Evolutionary conservation across 2,797 vertebrate species (phyloP).

Genomic region (Geotria australis): DNA sequence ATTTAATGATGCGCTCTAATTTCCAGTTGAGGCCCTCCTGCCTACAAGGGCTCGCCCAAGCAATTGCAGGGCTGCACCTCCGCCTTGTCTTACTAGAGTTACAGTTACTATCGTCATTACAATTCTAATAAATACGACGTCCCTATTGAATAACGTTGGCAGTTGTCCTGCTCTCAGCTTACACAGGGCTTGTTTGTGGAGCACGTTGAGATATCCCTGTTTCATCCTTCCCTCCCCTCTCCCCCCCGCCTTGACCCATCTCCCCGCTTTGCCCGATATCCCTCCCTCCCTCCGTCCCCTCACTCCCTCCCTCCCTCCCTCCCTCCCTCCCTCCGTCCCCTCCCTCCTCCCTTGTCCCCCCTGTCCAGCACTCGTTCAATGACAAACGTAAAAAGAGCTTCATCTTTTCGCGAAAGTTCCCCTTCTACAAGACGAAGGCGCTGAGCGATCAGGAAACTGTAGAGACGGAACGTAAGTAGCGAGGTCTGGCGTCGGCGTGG

Average conservation of each 20-base stretch:
- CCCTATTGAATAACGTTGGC: too few species aligned
- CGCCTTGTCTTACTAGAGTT: too few species aligned
- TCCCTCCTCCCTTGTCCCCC: constrained; percentile 30
- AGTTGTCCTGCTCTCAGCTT: too few species aligned
- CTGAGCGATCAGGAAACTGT: constrained; percentile 83
- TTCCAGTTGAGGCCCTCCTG: too few species aligned
- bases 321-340: constrained; percentile 32
- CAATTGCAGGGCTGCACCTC: too few species aligned
- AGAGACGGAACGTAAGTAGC: constrained; percentile 93
- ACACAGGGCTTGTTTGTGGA: too few species aligned
- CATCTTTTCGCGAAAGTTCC: constrained; percentile 97
- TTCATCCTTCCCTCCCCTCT: constrained; percentile 7
- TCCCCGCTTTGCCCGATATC: constrained; percentile 31
- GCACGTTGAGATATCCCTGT: too few species aligned
- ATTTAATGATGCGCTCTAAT: too few species aligned
- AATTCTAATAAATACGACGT: too few species aligned
- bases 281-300: constrained; percentile 27
- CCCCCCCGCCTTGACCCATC: constrained; percentile 41
- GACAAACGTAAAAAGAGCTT: constrained; percentile 98
- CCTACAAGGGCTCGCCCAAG: too few species aligned
- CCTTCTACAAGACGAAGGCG: constrained; percentile 99
- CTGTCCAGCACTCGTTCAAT: constrained; percentile 96
- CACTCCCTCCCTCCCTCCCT: constrained; percentile 6
- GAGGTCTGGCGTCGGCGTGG: background rate
- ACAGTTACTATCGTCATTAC: too few species aligned